Evolutionary conservation across 2,797 vertebrate species (phyloP), one percentile per base, ranked within the genome.

Genomic region (Notolabrus celidotus): DNA sequence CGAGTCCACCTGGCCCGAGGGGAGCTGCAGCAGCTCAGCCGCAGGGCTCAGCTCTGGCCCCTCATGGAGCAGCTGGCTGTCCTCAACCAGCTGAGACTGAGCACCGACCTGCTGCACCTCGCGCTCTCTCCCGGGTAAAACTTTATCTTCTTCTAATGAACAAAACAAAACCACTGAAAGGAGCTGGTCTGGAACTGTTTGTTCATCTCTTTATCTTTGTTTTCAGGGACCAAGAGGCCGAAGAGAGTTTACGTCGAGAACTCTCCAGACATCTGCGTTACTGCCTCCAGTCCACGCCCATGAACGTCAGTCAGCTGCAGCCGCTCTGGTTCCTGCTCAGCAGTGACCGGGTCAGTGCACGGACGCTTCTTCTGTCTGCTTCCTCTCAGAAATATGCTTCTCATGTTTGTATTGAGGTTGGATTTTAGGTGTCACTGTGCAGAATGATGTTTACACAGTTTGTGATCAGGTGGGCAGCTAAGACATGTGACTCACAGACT

Each of bases 21-120:
- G 46, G 84, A 93, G 71, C 86, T 98, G 63, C 92, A 89, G 76
- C 94, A 93, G 47, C 94, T 99, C 43, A 86, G 88, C 53, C 95
- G 91, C 75, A 86, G 84, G 47, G 90, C 96, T 65, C 97, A 98
- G 75, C 84, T 98, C 56, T 99, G 97, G 98, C 98, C 98, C n/a
- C 91, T 93, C 9, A 93, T 96, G 92, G 97, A 99, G 38, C 89
- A 94, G 65, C 71, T 99, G 49, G 94, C 95, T 0, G 2, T 96
- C 0, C 94, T 99, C 31, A 98, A 96, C 94, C 97, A 96, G 82
- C 95, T 97, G 83, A 94, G 94, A 74, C 79, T 99, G 68, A 95
- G 93, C 42, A 85, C 95, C 3, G 95, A 97, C 81, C 82, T 84
- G 23, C 94, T 95, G 50, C 88, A 89, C 20, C 78, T 93, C 36